Evolutionary conservation across 2,888 invertebrate species (phyloP).

Genomic region (Notodonta dromedarius): DNA sequence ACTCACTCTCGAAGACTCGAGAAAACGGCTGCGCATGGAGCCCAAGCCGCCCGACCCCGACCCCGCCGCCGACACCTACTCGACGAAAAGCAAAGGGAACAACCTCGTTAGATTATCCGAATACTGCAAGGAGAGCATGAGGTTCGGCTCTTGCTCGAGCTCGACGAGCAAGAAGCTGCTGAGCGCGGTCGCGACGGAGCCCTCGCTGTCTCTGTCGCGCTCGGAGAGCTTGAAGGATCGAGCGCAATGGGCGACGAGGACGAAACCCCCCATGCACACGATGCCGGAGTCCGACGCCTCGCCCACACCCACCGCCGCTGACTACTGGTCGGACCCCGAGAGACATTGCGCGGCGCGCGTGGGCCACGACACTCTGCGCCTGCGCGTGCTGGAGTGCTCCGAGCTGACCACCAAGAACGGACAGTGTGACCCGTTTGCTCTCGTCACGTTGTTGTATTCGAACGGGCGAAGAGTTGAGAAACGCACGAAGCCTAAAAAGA

Average conservation of each 20-base stretch:
- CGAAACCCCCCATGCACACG: slow-evolving; percentile 75
- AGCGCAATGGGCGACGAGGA: slow-evolving; percentile 68
- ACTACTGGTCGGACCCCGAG: slow-evolving; percentile 81
- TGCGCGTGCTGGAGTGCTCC: slow-evolving; percentile 92
- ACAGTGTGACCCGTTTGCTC: slow-evolving; percentile 95
- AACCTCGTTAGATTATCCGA: slow-evolving; percentile 75
- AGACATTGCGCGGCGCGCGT: slow-evolving; percentile 75
- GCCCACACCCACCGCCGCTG: slow-evolving; percentile 75
- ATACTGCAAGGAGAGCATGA: slow-evolving; percentile 78
- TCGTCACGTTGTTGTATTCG: slow-evolving; percentile 91
- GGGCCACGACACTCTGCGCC: slow-evolving; percentile 78
- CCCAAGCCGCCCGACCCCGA: slow-evolving; percentile 78
- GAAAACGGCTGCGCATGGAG: slow-evolving; percentile 80
- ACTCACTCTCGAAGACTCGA: slow-evolving; percentile 87
- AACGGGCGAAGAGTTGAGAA: slow-evolving; percentile 91
- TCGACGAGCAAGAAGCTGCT: slow-evolving; percentile 77
- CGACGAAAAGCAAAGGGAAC: slow-evolving; percentile 67
- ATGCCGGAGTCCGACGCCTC: slow-evolving; percentile 72
- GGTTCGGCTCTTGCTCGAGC: slow-evolving; percentile 79
- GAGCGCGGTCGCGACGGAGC: slow-evolving; percentile 71
- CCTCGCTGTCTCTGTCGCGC: slow-evolving; percentile 70
- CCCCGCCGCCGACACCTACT: slow-evolving; percentile 61
- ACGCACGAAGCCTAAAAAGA: slow-evolving; percentile 94
- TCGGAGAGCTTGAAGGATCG: slow-evolving; percentile 80
- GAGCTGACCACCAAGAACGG: slow-evolving; percentile 95